Percentiles rank a stretch among this genome's conserved stretches.
Conservation (phyloP, 2,797 vertebrate species). For the Clarias platycephalus region DNA sequence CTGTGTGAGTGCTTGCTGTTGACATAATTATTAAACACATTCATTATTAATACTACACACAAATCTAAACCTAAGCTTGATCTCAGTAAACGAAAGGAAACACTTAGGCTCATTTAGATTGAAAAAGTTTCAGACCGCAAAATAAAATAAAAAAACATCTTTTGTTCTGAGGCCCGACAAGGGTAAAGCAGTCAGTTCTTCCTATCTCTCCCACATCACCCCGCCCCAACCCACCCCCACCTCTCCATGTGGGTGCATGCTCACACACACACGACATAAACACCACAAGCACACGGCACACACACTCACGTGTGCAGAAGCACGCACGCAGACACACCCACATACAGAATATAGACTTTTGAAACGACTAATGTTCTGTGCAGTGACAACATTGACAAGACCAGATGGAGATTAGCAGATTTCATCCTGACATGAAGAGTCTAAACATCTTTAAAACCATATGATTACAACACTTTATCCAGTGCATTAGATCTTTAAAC, state of each 20-base stretch:
- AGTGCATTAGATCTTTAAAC: neutral
- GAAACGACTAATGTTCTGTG: neutral
- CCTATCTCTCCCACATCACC: neutral
- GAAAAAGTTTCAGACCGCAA: neutral
- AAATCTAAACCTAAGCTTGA: neutral
- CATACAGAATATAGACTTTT: neutral
- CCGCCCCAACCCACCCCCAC: too few species aligned
- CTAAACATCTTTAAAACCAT: neutral
- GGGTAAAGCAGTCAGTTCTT: neutral
- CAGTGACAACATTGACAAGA: neutral
- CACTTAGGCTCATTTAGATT: neutral
- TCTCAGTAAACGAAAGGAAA: neutral
- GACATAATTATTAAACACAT: neutral
- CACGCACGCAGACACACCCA: too few species aligned
- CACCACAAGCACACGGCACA: too few species aligned
- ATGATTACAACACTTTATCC: neutral
- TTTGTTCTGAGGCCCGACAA: neutral
- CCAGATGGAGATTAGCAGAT: neutral
- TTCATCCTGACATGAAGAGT: neutral
- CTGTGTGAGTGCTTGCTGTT: neutral
- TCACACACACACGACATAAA: too few species aligned
- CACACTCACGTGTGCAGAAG: too few species aligned
- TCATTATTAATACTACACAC: neutral
- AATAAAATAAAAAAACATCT: neutral
- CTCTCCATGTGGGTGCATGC: too few species aligned